phyloP scores from a whole-genome alignment of 2,797 vertebrate genomes.

The Hozukius guyotensis region DNA sequence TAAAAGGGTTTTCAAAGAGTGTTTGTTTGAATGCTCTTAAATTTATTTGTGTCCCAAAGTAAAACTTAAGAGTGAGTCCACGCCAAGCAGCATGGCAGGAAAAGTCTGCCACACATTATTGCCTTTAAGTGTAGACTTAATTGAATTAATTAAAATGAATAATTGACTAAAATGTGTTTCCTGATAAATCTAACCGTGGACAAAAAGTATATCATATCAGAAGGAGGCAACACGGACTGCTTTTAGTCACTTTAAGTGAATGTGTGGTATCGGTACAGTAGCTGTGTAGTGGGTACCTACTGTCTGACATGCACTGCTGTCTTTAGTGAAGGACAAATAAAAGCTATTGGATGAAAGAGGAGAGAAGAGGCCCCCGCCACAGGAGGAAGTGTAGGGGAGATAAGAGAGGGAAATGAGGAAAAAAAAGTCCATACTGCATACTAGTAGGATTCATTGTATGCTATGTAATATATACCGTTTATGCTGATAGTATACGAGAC shows the following conservation, averaged over 20 bases:
- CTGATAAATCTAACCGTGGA: neutral
- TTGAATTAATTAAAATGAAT: too few species aligned
- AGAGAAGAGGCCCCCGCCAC: neutral
- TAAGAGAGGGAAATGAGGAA: slow-evolving; percentile 12
- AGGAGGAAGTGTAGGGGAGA: slow-evolving; percentile 11
- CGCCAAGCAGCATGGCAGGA: too few species aligned
- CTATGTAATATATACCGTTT: neutral
- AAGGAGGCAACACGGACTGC: neutral
- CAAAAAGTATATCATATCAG: neutral
- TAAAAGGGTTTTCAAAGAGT: neutral
- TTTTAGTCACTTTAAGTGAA: neutral
- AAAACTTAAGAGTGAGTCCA: too few species aligned
- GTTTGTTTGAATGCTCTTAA: neutral
- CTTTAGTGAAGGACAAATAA: neutral
- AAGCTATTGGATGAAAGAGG: neutral
- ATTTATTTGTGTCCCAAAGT: neutral
- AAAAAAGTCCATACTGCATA: neutral
- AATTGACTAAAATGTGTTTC: too few species aligned
- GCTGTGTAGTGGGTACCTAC: neutral
- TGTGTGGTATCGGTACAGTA: neutral
- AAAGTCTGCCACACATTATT: neutral
- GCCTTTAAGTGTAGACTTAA: neutral
- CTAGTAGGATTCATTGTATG: neutral
- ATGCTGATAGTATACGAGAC: neutral
- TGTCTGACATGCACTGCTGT: neutral